Percentiles rank a stretch among this genome's conserved stretches.
Evolutionary conservation across 1,140 invertebrate species (phyloP).

Genomic region (Halictus rubicundus): DNA sequence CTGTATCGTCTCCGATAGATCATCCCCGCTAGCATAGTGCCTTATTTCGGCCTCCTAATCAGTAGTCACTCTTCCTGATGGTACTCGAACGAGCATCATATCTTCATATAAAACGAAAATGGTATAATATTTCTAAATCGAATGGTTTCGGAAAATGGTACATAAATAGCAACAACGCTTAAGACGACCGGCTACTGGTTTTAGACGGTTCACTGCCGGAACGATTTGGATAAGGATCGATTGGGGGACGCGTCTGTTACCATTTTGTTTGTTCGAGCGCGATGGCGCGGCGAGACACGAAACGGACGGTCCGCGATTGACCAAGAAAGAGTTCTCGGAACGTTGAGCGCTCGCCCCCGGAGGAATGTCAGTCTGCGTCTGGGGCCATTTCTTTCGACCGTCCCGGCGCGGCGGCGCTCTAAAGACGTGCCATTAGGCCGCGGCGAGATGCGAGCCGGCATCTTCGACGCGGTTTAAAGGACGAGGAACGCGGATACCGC

Average conservation of each 20-base stretch:
- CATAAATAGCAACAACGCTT: too few species aligned
- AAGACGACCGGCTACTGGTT: too few species aligned
- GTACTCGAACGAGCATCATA: too few species aligned
- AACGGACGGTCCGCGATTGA: neutral
- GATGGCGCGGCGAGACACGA: neutral
- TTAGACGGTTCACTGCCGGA: too few species aligned
- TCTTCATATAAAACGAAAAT: too few species aligned
- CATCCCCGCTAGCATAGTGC: too few species aligned
- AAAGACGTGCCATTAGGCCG: conserved; percentile 25
- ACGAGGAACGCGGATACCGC: conserved; percentile 63
- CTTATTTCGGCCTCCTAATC: too few species aligned
- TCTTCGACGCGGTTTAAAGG: conserved; percentile 42
- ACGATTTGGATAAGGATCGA: neutral
- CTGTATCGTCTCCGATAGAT: too few species aligned
- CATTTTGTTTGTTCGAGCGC: neutral
- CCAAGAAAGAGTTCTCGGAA: conserved; percentile 12
- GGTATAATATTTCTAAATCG: too few species aligned
- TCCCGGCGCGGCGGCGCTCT: conserved; percentile 5
- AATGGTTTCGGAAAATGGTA: too few species aligned
- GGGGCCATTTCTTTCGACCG: conserved; percentile 19
- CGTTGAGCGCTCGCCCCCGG: neutral
- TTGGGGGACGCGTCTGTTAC: neutral
- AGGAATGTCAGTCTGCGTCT: neutral
- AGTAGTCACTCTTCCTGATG: too few species aligned
- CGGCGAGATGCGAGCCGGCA: conserved; percentile 9